Percentiles rank a stretch among this genome's conserved stretches.
phyloP scores from a whole-genome alignment of 2,888 invertebrate species.

The Sussaba pulchella region DNA sequence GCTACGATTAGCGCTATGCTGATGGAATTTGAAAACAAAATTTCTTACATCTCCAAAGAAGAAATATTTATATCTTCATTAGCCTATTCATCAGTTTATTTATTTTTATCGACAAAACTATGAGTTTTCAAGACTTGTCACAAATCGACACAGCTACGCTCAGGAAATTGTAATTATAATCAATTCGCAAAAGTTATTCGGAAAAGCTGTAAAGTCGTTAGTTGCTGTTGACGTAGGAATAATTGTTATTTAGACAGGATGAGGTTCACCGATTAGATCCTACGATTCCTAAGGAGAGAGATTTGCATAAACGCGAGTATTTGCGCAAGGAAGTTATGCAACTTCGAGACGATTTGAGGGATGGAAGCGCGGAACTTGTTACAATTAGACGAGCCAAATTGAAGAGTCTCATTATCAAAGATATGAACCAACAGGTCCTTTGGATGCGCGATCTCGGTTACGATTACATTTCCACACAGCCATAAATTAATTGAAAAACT shows the following conservation, averaged over 20 bases:
- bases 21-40: no score
- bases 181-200: background rate
- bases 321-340: constrained; percentile 61
- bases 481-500: constrained; percentile 65
- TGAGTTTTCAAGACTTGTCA: constrained; percentile 39
- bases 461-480: constrained; percentile 74
- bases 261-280: constrained; percentile 47
- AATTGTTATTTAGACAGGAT: constrained; percentile 49
- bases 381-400: constrained; percentile 68
- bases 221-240: background rate
- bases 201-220: background rate
- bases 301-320: constrained; percentile 44
- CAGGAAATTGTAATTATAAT: constrained; percentile 42
- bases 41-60: no score
- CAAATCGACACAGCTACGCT: constrained; percentile 50
- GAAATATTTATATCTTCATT: no score
- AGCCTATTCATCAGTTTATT: no score
- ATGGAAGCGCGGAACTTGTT: constrained; percentile 64
- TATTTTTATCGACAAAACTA: background rate
- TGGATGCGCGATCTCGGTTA: constrained; percentile 71
- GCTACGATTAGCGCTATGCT: no score
- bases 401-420: constrained; percentile 63
- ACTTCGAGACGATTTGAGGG: constrained; percentile 60
- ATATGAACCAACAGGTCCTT: constrained; percentile 68
- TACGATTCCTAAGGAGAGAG: constrained; percentile 24